Conservation (phyloP, 2,888 invertebrate genomes). For the Coenonympha arcania region DNA sequence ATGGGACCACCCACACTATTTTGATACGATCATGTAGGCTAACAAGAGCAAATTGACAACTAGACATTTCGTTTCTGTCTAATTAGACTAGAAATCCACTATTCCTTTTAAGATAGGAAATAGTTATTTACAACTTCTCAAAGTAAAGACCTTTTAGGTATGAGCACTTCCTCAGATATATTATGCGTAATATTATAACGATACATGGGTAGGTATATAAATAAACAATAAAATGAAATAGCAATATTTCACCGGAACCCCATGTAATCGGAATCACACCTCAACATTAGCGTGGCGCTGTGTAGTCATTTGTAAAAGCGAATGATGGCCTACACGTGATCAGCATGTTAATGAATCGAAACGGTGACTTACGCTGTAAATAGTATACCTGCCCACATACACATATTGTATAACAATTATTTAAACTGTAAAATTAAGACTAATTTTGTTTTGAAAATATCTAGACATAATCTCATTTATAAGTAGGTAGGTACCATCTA, state of each 20-base stretch:
- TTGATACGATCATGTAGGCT: conserved; percentile 35
- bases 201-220: neutral
- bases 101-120: neutral
- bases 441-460: neutral
- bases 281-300: conserved; percentile 37
- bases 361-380: conserved; percentile 35
- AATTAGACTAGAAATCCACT: neutral
- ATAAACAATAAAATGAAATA: conserved; percentile 11
- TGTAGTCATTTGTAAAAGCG: conserved; percentile 40
- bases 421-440: conserved; percentile 1
- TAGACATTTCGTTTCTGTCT: conserved; percentile 5
- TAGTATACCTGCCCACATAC: conserved; percentile 9
- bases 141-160: neutral
- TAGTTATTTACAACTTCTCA: neutral
- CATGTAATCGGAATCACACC: conserved; percentile 37
- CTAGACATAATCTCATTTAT: no score
- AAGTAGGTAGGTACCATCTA: no score
- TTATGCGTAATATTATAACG: no score
- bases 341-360: conserved; percentile 41
- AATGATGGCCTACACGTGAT: conserved; percentile 43
- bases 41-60: conserved; percentile 23
- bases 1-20: conserved; percentile 68
- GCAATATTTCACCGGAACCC: conserved; percentile 18
- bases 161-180: no score
- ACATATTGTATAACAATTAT: conserved; percentile 10